Evolutionary conservation across 2,888 invertebrate species (phyloP).

Genomic region (Drosophila macrospina): DNA sequence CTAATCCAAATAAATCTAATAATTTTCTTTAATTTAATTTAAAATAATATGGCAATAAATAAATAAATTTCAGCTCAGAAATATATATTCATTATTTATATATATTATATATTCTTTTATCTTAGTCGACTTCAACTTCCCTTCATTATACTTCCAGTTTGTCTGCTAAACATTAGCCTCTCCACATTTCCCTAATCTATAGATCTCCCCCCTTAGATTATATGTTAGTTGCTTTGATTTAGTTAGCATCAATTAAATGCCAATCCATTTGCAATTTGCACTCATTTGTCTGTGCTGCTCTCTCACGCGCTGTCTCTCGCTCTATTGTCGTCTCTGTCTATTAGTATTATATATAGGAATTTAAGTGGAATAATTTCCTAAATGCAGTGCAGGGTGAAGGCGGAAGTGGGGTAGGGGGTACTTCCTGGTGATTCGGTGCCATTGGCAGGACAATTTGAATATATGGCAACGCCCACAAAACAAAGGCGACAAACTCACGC

Average conservation of each 20-base stretch:
- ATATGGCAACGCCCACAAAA: slow-evolving; percentile 71
- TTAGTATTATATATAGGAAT: slow-evolving; percentile 23
- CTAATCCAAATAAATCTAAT: no score
- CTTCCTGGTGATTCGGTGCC: slow-evolving; percentile 20
- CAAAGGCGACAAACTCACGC: slow-evolving; percentile 50
- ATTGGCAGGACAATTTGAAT: slow-evolving; percentile 70
- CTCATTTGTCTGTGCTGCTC: slow-evolving; percentile 26
- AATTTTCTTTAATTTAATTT: no score
- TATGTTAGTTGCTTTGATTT: slow-evolving; percentile 12
- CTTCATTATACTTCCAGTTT: no score
- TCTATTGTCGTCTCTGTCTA: slow-evolving; percentile 3
- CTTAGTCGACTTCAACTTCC: no score
- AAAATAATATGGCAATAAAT: no score
- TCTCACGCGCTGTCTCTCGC: not conserved
- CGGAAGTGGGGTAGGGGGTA: no score
- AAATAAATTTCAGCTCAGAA: no score
- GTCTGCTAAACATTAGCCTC: no score
- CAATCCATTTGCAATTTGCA: slow-evolving; percentile 48
- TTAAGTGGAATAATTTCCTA: slow-evolving; percentile 41
- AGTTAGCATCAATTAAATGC: slow-evolving; percentile 43
- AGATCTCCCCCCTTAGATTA: no score
- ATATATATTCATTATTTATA: no score
- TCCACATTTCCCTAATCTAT: no score
- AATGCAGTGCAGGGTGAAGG: slow-evolving; percentile 15
- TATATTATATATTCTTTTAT: no score